Conservation (phyloP, 2,113 vertebrate species). For the Ceyx melanurus region DNA sequence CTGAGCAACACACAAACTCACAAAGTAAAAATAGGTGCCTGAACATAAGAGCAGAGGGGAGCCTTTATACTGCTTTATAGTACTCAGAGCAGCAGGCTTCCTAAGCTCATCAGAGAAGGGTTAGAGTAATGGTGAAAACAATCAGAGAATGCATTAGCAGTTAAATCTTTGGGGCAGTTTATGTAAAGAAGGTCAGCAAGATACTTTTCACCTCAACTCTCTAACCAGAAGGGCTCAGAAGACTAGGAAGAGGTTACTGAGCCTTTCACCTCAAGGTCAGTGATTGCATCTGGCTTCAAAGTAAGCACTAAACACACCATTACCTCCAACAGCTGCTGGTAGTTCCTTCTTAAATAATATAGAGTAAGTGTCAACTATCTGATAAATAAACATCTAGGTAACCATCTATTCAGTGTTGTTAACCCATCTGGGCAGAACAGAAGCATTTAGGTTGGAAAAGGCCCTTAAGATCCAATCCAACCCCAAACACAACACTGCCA, state of each 20-base stretch:
- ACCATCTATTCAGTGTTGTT: background rate
- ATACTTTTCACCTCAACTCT: background rate
- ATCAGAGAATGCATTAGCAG: background rate
- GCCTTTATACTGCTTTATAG: background rate
- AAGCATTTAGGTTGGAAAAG: background rate
- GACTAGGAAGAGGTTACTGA: background rate
- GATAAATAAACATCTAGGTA: background rate
- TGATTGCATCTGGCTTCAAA: slow-evolving; percentile 11
- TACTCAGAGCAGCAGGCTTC: background rate
- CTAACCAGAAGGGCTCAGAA: background rate
- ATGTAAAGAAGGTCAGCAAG: background rate
- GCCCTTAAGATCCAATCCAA: background rate
- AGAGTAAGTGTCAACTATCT: background rate
- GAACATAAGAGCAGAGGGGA: background rate
- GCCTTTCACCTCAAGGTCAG: slow-evolving; percentile 10
- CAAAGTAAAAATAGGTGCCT: background rate
- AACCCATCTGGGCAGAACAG: background rate
- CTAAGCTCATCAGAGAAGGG: background rate
- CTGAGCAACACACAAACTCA: background rate
- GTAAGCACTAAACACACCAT: slow-evolving; percentile 9
- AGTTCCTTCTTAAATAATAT: slow-evolving; percentile 10
- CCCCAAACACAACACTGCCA: background rate
- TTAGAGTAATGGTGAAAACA: background rate
- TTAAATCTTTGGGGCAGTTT: background rate
- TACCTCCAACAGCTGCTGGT: slow-evolving; percentile 12